Evolutionary conservation across 1,140 invertebrate genomes (phyloP).

Genomic region (Dendrolimus punctatus): DNA sequence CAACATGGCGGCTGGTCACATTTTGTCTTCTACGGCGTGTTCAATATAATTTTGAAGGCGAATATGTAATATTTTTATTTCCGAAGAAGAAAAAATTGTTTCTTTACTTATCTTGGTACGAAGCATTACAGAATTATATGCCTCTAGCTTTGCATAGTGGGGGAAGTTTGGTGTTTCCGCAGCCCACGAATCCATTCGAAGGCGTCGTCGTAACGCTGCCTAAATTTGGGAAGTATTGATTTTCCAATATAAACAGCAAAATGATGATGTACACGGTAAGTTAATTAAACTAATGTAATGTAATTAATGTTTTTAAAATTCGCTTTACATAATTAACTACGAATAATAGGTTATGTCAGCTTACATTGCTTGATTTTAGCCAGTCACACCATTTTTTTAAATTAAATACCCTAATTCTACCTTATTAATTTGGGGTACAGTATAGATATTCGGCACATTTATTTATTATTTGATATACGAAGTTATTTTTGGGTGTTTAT

Average conservation of each 20-base stretch:
- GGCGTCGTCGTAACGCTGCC: too few species aligned
- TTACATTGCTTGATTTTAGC: too few species aligned
- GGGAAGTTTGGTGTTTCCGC: neutral
- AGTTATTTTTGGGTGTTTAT: too few species aligned
- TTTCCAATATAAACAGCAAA: conserved; percentile 25
- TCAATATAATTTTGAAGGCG: conserved; percentile 8
- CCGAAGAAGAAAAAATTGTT: neutral
- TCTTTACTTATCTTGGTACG: conserved; percentile 5
- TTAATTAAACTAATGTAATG: conserved; percentile 4
- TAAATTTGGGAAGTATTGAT: conserved; percentile 32
- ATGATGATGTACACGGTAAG: conserved; percentile 66
- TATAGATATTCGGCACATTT: too few species aligned
- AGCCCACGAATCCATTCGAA: too few species aligned
- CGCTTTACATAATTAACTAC: too few species aligned
- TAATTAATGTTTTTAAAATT: conserved; percentile 5
- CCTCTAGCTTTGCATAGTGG: conserved; percentile 3
- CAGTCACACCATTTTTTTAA: too few species aligned
- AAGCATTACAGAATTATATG: neutral
- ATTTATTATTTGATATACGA: too few species aligned
- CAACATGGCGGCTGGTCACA: conserved; percentile 35
- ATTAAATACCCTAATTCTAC: too few species aligned
- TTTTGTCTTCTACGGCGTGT: conserved; percentile 15
- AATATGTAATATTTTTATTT: conserved; percentile 9
- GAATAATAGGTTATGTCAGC: too few species aligned
- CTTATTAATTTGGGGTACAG: too few species aligned